Conservation (phyloP, 2,888 invertebrate genomes). For the Zygogramma bicolorata region DNA sequence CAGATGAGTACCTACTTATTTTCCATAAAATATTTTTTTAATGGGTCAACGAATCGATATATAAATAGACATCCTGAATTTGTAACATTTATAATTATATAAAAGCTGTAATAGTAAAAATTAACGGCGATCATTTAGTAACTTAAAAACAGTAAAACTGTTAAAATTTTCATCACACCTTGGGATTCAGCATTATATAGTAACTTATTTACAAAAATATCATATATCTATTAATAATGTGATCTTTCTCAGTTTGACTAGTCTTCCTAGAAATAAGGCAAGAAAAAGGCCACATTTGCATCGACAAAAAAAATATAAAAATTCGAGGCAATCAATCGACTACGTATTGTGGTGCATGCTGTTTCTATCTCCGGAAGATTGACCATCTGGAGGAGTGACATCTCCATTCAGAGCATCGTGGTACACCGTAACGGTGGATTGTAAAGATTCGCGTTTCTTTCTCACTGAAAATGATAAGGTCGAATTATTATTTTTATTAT, state of each 20-base stretch:
- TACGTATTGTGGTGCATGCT: slow-evolving; percentile 48
- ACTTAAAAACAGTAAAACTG: neutral
- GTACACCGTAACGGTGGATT: slow-evolving; percentile 52
- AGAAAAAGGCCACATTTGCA: slow-evolving; percentile 30
- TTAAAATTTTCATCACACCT: neutral
- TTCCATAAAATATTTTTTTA: too few relatives aligned
- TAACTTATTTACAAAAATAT: neutral
- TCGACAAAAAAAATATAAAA: neutral
- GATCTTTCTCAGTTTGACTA: neutral
- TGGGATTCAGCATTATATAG: neutral
- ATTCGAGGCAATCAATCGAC: neutral
- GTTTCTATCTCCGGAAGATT: slow-evolving; percentile 36
- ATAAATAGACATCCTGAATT: too few relatives aligned
- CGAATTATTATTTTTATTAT: too few relatives aligned
- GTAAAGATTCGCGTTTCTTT: slow-evolving; percentile 54
- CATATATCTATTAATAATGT: neutral
- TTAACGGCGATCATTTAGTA: neutral
- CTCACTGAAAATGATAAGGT: slow-evolving; percentile 49
- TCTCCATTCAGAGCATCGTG: slow-evolving; percentile 54
- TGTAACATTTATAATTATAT: neutral
- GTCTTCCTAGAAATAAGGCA: slow-evolving; percentile 18
- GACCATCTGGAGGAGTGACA: slow-evolving; percentile 20
- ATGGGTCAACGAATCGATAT: too few relatives aligned
- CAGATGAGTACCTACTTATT: too few relatives aligned
- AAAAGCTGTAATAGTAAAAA: neutral